phyloP scores from a whole-genome alignment of 2,888 invertebrate species.

The Nebria salina region DNA sequence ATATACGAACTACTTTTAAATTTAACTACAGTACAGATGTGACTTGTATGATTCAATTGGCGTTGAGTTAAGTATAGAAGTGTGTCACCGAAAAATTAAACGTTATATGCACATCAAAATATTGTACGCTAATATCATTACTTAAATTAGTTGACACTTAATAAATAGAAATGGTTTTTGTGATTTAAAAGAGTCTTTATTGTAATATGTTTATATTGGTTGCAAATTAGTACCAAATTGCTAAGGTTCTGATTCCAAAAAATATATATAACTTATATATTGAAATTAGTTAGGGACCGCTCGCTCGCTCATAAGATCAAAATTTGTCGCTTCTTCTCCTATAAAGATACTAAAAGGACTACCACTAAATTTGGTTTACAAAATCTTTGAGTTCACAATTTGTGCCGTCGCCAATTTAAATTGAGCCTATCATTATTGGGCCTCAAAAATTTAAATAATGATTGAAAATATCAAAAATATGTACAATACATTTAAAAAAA shows the following conservation, averaged over 20 bases:
- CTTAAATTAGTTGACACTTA: no score
- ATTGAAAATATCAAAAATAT: not conserved
- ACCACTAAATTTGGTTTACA: not conserved
- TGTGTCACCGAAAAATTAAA: no score
- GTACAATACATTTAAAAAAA: not conserved
- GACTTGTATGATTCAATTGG: no score
- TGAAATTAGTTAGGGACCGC: not conserved
- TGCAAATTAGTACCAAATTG: not conserved
- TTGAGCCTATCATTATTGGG: not conserved
- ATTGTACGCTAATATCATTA: no score
- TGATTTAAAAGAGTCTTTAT: no score
- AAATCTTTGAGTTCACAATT: not conserved
- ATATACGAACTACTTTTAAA: no score
- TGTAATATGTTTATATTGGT: no score
- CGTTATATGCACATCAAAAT: no score
- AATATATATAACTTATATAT: not conserved
- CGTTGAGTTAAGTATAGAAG: no score
- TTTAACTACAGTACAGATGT: no score
- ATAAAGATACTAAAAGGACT: not conserved
- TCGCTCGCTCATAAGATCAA: not conserved
- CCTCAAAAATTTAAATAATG: not conserved
- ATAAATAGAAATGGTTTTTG: no score
- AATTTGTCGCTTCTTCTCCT: not conserved
- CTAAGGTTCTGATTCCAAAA: not conserved
- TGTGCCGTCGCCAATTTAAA: not conserved